phyloP scores from a whole-genome alignment of 1,140 invertebrate genomes.

The Pinna nobilis region DNA sequence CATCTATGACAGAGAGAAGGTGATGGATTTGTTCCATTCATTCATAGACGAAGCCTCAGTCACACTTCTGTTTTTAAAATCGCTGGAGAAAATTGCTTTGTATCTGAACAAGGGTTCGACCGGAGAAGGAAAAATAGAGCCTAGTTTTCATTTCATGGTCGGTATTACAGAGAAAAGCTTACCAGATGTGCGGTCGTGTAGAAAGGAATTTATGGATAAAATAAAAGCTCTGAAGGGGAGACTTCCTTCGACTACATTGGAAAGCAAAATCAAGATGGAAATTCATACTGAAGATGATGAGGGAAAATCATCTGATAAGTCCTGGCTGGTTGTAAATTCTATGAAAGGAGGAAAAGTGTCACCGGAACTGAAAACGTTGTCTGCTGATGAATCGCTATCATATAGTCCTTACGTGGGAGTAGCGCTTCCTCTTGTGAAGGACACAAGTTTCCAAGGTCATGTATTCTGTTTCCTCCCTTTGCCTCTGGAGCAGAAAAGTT shows the following conservation, averaged over 20 bases:
- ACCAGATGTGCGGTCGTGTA: not conserved
- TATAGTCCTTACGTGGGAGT: slow-evolving; percentile 64
- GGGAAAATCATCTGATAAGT: not conserved
- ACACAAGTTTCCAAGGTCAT: slow-evolving; percentile 52
- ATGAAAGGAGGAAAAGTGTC: slow-evolving; percentile 35
- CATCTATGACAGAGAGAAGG: slow-evolving; percentile 44
- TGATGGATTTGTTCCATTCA: slow-evolving; percentile 42
- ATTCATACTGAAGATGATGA: not conserved
- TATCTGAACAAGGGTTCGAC: not conserved
- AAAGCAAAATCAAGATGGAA: not conserved
- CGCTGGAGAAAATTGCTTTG: slow-evolving; percentile 24
- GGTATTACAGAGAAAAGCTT: not conserved
- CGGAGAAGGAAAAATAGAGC: not conserved
- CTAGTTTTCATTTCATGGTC: not conserved
- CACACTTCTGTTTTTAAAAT: slow-evolving; percentile 46
- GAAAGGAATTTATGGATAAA: slow-evolving; percentile 5
- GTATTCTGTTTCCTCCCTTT: slow-evolving; percentile 70
- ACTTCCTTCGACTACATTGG: not conserved
- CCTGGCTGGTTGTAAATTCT: slow-evolving; percentile 48
- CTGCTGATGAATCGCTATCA: slow-evolving; percentile 37
- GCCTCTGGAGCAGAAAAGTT: slow-evolving; percentile 49
- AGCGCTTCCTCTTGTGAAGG: slow-evolving; percentile 44
- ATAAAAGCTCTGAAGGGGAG: slow-evolving; percentile 3
- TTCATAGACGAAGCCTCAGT: slow-evolving; percentile 46
- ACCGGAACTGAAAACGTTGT: slow-evolving; percentile 29